Evolutionary conservation across 1,140 invertebrate species (phyloP).

Genomic region (Phortica variegata): DNA sequence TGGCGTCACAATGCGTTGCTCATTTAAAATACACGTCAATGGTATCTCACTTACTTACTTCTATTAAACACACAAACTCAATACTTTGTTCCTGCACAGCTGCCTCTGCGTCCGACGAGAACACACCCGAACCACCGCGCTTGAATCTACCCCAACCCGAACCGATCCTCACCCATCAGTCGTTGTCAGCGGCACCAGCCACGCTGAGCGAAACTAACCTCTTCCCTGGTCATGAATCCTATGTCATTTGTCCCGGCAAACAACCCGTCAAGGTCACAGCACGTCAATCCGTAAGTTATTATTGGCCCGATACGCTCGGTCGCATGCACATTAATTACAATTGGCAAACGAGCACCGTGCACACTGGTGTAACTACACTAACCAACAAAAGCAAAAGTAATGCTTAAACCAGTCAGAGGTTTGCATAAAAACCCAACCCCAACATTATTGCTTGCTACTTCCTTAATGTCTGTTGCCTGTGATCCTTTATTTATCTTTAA

Average conservation of each 20-base stretch:
- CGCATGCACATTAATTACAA: constrained; percentile 4
- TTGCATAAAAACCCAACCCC: too few species aligned
- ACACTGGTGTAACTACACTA: too few species aligned
- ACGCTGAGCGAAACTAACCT: background rate
- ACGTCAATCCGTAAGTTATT: constrained; percentile 45
- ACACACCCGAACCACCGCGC: too few species aligned
- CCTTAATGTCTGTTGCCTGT: constrained; percentile 1
- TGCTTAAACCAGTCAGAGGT: too few species aligned
- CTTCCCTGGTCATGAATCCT: constrained; percentile 32
- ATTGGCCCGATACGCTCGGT: constrained; percentile 8
- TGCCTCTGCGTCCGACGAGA: too few species aligned
- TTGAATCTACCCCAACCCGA: background rate
- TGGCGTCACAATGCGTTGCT: constrained; percentile 64
- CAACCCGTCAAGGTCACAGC: constrained; percentile 40
- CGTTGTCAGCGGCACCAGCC: constrained; percentile 23
- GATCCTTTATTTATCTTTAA: background rate
- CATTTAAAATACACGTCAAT: constrained; percentile 65
- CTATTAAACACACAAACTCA: too few species aligned
- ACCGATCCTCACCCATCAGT: background rate
- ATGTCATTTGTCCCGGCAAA: constrained; percentile 40
- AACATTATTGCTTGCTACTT: background rate
- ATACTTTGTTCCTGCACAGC: constrained; percentile 5
- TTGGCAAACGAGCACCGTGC: background rate
- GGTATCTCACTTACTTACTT: too few species aligned
- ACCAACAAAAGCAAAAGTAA: too few species aligned